Conservation (phyloP, 2,113 vertebrate genomes). For the Prinia subflava region DNA sequence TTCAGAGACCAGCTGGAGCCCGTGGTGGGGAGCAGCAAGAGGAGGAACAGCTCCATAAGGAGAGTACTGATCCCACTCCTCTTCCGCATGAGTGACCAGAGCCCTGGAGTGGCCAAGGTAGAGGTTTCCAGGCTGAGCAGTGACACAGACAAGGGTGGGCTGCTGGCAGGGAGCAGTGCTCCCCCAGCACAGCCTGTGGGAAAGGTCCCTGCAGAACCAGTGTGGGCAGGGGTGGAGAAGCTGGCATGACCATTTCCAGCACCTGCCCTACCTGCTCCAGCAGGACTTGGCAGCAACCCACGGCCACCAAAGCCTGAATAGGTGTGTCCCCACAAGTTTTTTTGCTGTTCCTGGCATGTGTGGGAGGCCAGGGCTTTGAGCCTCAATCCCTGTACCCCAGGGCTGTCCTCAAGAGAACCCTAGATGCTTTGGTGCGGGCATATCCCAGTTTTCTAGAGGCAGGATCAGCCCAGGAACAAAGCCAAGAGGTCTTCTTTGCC, state of each 20-base stretch:
- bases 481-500: not conserved
- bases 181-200: not conserved
- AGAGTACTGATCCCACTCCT: not conserved
- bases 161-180: not conserved
- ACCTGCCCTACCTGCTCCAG: not conserved
- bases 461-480: not conserved
- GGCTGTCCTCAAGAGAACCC: not conserved
- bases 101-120: not conserved
- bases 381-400: not conserved
- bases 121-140: not conserved
- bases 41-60: not conserved
- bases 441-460: too few species aligned
- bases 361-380: fast-evolving
- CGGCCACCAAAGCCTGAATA: not conserved
- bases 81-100: not conserved
- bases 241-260: not conserved
- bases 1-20: not conserved
- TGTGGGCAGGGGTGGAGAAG: not conserved
- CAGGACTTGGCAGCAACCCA: not conserved
- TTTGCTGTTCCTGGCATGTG: not conserved
- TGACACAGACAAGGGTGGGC: not conserved
- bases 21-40: not conserved
- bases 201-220: not conserved
- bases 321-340: not conserved
- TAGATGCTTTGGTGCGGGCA: not conserved